Evolutionary conservation across 2,113 vertebrate genomes (phyloP).

Genomic region (Pluvialis apricaria): DNA sequence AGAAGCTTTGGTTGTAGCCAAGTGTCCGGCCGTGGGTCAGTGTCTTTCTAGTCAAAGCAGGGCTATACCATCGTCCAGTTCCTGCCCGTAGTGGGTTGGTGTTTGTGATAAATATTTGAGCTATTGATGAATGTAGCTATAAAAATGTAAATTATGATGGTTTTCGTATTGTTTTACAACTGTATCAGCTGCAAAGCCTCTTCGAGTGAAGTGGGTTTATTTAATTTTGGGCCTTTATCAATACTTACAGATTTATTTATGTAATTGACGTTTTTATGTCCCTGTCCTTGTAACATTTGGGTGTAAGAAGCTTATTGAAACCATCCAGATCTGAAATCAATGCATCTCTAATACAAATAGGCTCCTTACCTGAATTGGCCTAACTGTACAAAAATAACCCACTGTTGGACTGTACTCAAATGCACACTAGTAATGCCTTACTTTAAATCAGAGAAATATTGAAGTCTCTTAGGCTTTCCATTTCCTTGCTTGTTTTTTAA

Average conservation of each 20-base stretch:
- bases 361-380: slow-evolving; percentile 14
- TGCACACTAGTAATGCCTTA: not conserved
- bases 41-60: not conserved
- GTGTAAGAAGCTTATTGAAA: slow-evolving; percentile 36
- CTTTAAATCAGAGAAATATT: slow-evolving; percentile 4
- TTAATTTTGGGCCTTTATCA: slow-evolving; percentile 48
- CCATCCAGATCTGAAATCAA: slow-evolving; percentile 46
- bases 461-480: not conserved
- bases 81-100: not conserved
- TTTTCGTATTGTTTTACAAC: slow-evolving; percentile 45
- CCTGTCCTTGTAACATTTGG: slow-evolving; percentile 38
- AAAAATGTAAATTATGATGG: slow-evolving; percentile 34
- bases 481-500: slow-evolving; percentile 29
- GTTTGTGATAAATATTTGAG: slow-evolving; percentile 26
- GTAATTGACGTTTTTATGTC: slow-evolving; percentile 41
- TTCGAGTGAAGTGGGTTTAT: slow-evolving; percentile 26
- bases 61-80: not conserved
- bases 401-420: not conserved
- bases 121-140: slow-evolving; percentile 18
- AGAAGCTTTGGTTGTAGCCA: not conserved
- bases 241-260: slow-evolving; percentile 49
- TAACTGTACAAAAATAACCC: slow-evolving; percentile 24
- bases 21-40: not conserved
- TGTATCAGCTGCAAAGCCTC: slow-evolving; percentile 1
- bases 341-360: slow-evolving; percentile 18